phyloP scores from a whole-genome alignment of 2,113 vertebrate species.

The Gambusia holbrooki region DNA sequence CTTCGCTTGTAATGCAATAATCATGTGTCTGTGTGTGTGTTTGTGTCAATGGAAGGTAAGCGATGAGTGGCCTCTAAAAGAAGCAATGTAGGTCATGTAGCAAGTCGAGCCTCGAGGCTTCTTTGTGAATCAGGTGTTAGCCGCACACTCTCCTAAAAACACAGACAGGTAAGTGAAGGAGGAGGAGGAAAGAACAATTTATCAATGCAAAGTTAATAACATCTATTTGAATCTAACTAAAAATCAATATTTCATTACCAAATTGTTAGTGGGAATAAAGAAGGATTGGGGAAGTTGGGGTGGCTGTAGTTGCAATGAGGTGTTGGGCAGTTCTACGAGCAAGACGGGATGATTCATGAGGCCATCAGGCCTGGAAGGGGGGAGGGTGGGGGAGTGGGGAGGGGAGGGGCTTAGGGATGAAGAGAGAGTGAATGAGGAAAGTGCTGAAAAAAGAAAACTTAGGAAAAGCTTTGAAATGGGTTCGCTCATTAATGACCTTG shows the following conservation, averaged over 20 bases:
- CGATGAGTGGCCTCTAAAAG: slow-evolving; percentile 36
- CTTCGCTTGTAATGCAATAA: slow-evolving; percentile 32
- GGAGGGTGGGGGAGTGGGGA: slow-evolving; percentile 78
- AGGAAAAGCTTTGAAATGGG: slow-evolving; percentile 75
- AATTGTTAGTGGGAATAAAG: slow-evolving; percentile 99
- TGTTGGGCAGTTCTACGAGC: slow-evolving; percentile 92
- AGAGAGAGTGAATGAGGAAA: slow-evolving; percentile 85
- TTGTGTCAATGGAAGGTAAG: slow-evolving; percentile 2
- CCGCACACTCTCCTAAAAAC: slow-evolving; percentile 61
- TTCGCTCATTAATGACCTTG: slow-evolving; percentile 91
- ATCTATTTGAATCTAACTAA: slow-evolving; percentile 99
- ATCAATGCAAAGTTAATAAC: slow-evolving; percentile 99
- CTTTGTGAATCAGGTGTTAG: slow-evolving; percentile 72
- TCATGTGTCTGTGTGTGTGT: slow-evolving; percentile 14
- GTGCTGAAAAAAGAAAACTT: slow-evolving; percentile 73
- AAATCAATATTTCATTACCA: slow-evolving; percentile 99
- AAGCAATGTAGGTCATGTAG: slow-evolving; percentile 62
- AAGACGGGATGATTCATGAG: slow-evolving; percentile 99
- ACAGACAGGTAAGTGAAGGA: slow-evolving; percentile 49
- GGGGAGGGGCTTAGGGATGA: slow-evolving; percentile 82
- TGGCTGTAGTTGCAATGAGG: slow-evolving; percentile 90
- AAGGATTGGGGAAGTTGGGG: slow-evolving; percentile 97
- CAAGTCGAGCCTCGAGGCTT: slow-evolving; percentile 55
- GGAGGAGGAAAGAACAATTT: slow-evolving; percentile 88
- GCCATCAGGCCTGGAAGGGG: slow-evolving; percentile 77